Conservation (phyloP, 2,113 vertebrate species). For the Carassius gibelio region DNA sequence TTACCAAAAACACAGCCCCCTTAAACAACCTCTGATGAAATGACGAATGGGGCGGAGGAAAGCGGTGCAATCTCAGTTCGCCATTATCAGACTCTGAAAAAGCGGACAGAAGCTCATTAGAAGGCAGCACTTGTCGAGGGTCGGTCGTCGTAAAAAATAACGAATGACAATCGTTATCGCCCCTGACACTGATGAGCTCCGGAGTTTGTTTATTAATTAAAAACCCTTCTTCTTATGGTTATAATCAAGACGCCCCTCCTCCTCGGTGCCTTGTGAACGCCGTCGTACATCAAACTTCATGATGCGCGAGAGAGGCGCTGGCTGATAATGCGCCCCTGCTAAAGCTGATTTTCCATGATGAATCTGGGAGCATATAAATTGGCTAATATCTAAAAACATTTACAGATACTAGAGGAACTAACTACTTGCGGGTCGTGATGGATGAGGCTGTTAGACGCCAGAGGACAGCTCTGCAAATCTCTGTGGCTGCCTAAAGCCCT, state of each 20-base stretch:
- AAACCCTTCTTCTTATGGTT: slow-evolving; percentile 82
- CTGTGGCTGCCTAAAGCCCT: slow-evolving; percentile 98
- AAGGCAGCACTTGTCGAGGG: slow-evolving; percentile 96
- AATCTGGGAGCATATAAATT: slow-evolving; percentile 99
- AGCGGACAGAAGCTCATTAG: slow-evolving; percentile 95
- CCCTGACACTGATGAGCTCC: slow-evolving; percentile 99
- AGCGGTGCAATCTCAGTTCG: background rate
- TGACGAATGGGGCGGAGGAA: slow-evolving; percentile 58
- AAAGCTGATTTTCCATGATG: slow-evolving; percentile 99
- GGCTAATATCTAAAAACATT: slow-evolving; percentile 99
- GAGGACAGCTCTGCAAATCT: slow-evolving; percentile 99
- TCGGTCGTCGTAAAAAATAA: slow-evolving; percentile 97
- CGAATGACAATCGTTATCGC: slow-evolving; percentile 97
- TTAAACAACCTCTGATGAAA: slow-evolving; percentile 58
- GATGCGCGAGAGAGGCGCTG: slow-evolving; percentile 91
- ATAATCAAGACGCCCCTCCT: slow-evolving; percentile 41
- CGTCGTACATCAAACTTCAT: slow-evolving; percentile 99
- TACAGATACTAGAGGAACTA: slow-evolving; percentile 99
- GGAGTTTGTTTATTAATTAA: slow-evolving; percentile 99
- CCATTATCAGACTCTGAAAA: slow-evolving; percentile 89
- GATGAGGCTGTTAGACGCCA: slow-evolving; percentile 97
- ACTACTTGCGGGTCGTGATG: slow-evolving; percentile 99
- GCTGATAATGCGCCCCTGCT: slow-evolving; percentile 98
- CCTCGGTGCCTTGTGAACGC: slow-evolving; percentile 85
- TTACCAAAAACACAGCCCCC: slow-evolving; percentile 54